Percentiles rank a stretch among this genome's conserved stretches.
Evolutionary conservation across 2,113 vertebrate species (phyloP).

Genomic region (Danionella cerebrum): DNA sequence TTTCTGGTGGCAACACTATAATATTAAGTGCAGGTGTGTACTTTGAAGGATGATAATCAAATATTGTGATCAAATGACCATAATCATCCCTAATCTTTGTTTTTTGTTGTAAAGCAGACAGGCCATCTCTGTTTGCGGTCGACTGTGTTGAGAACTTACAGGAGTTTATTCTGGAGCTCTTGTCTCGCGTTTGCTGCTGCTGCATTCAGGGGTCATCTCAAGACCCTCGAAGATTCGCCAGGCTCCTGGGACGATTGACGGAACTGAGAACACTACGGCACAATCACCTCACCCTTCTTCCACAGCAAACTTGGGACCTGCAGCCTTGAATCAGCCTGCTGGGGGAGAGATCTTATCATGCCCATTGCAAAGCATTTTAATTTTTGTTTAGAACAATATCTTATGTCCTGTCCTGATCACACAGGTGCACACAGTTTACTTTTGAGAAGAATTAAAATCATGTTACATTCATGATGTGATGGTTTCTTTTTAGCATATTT

Average conservation of each 20-base stretch:
- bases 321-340: constrained; percentile 17
- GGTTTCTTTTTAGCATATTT: not conserved
- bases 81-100: not conserved
- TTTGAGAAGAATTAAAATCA: not conserved
- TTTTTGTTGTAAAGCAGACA: constrained; percentile 56
- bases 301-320: constrained; percentile 48
- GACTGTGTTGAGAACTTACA: constrained; percentile 80
- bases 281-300: constrained; percentile 76
- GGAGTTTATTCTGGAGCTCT: constrained; percentile 79
- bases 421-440: not conserved
- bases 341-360: constrained; percentile 2
- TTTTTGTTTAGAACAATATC: not conserved
- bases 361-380: constrained; percentile 1
- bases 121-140: constrained; percentile 71
- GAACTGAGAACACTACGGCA: constrained; percentile 82
- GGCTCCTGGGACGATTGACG: constrained; percentile 77
- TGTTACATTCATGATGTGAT: not conserved
- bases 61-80: no score
- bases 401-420: not conserved
- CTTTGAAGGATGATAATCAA: no score
- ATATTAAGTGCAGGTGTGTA: no score
- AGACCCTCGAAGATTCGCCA: constrained; percentile 76
- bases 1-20: no score
- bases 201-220: constrained; percentile 66
- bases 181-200: constrained; percentile 77